These are phyloP conservation scores for Saxidomus purpurata DNA, from an alignment of 1,140 invertebrate genomes.

Conservation along the genomic window DNA sequence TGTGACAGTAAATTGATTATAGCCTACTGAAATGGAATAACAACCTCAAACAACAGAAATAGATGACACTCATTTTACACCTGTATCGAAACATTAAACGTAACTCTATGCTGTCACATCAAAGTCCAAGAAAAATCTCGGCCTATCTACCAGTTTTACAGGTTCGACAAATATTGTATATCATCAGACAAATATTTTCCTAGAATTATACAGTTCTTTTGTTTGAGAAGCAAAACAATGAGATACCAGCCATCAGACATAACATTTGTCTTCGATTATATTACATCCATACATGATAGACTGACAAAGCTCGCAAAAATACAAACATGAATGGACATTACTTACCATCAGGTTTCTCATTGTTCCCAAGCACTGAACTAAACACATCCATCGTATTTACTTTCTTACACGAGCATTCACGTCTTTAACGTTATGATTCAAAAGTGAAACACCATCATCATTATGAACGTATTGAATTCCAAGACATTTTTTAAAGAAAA, in stretches of 20 bases:
- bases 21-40: not conserved
- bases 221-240: no score
- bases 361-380: slow-evolving; percentile 12
- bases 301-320: not conserved
- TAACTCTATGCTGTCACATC: no score
- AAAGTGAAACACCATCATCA: not conserved
- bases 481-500: not conserved
- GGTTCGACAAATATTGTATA: no score
- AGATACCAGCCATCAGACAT: no score
- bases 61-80: no score
- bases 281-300: no score
- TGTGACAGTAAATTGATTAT: not conserved
- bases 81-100: no score
- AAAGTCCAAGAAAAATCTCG: no score
- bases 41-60: not conserved
- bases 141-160: no score
- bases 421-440: not conserved
- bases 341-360: slow-evolving; percentile 33
- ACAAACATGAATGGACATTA: not conserved
- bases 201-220: no score
- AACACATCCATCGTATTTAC: slow-evolving; percentile 22
- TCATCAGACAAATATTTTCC: no score
- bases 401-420: not conserved
- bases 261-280: no score
- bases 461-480: not conserved